Base-by-base conservation (phyloP, 2,113 vertebrate species). In the Lasiurus cinereus region DNA sequence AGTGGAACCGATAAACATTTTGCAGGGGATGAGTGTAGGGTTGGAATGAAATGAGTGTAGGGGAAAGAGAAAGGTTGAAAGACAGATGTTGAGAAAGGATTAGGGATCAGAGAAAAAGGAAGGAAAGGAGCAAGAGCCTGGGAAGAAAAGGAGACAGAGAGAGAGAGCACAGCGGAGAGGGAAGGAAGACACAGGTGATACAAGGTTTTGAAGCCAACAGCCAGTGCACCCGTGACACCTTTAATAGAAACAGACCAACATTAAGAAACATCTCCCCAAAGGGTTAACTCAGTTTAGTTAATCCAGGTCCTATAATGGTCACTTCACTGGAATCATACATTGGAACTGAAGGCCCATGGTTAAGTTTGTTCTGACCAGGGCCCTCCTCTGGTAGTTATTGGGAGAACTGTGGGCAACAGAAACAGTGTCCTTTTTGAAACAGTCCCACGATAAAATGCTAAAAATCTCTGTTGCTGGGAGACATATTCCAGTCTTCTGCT, bases 401-500 rank as follows among this genome's bases (percentile, higher is more conserved):
- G 48, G 67, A 92, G 39, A 92, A 69, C 13, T 18, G 13, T 33
- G 77, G 80, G 50, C 76, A 50, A 66, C 74, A 72, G 29, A 87
- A 87, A 67, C 66, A 52, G n/a, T 90, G 16, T 86, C 79, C 22
- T n/a, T 91, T 24, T 70, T 15, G 46, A 95, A 69, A 77, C 56
- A 19, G n/a, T 72, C 11, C 16, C 62, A 46, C 1, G 14, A 0
- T 29, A 62, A 62, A 67, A 27, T 62, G 59, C n/a, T 72, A 87
- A 92, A 93, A 43, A 69, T 87, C 56, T 50, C 84, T 90, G 92
- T 94, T 93, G 79, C 62, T 90, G 88, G 77, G 76, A 94, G 39
- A 90, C 31, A 39, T 72, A 64, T 46, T 62, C 10, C 27, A 56
- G 36, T 54, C 76, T 94, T 90, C 52, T 85, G 48, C 70, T 90